Base-by-base conservation (phyloP, 2,113 vertebrate species). In the Perca schrenkii region DNA sequence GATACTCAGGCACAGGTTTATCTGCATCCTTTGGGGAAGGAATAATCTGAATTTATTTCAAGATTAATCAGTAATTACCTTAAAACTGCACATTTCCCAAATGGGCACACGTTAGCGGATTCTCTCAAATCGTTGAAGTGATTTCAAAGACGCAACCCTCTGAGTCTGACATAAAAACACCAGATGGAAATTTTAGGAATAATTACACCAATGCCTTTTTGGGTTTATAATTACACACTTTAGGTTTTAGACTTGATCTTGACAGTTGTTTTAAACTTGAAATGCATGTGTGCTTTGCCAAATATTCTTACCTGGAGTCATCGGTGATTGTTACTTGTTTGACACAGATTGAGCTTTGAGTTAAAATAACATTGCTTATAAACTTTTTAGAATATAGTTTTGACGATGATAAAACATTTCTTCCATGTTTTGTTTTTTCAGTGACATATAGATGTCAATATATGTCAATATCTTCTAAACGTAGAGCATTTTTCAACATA, bases 51-150 rank as follows among this genome's bases (percentile, higher is more conserved):
- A 75, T 46, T 87, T 60, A 86, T 92, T 88, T 89, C 57, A 71
- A 85, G 84, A 89, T 91, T 86, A 90, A 86, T 88, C 81, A 86
- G 77, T 66, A 86, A 93, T 89, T 86, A 83, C 82, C 70, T 83
- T 71, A 83, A 84, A 90, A 88, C 53, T 79, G 79, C 58, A 68
- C 34, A 86, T 86, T 81, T 89, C 86, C 81, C 83, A 83, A 70
- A 80, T 79, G 82, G 67, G 58, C 40, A 58, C 60, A 79, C 63
- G 60, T 83, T 58, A 80, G 54, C 16, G 58, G 43, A 76, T 76
- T 79, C 47, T 75, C 62, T 40, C 31, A 71, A 77, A 75, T 62
- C 14, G 40, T 69, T 84, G 64, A 43, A 40, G 8, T 78, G 79
- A 82, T 86, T 84, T 89, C 50, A 88, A 80, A 83, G 62, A 82